phyloP scores from a whole-genome alignment of 2,113 vertebrate species.

The Hylia prasina region DNA sequence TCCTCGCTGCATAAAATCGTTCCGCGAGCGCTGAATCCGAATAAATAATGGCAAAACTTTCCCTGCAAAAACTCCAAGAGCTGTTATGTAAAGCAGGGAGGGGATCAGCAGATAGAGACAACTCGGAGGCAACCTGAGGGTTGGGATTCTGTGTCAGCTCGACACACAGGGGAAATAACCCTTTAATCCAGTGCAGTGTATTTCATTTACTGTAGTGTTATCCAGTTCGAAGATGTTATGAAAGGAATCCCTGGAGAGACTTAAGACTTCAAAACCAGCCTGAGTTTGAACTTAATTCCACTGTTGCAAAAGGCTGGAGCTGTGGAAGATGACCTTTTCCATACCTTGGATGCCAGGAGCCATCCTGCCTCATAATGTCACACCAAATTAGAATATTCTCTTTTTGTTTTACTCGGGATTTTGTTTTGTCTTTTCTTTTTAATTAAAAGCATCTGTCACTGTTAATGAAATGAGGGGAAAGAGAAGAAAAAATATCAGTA shows the following conservation, averaged over 20 bases:
- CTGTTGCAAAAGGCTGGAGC: constrained; percentile 61
- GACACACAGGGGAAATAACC: constrained; percentile 90
- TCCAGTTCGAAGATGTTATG: constrained; percentile 84
- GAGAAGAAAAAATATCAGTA: not conserved
- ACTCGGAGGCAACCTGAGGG: constrained; percentile 62
- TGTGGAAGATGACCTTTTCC: constrained; percentile 66
- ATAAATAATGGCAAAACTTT: constrained; percentile 15
- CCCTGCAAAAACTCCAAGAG: not conserved
- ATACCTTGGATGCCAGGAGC: constrained; percentile 55
- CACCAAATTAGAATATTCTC: constrained; percentile 64
- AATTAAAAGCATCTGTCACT: constrained; percentile 67
- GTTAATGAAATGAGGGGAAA: not conserved
- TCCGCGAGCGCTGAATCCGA: not conserved
- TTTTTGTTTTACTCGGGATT: constrained; percentile 33
- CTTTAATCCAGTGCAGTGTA: constrained; percentile 89
- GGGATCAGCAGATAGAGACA: constrained; percentile 60
- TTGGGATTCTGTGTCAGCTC: constrained; percentile 69
- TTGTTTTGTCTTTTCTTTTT: constrained; percentile 47
- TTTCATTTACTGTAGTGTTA: constrained; percentile 89
- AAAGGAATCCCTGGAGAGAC: constrained; percentile 83
- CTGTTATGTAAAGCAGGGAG: constrained; percentile 17
- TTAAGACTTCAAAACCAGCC: constrained; percentile 75
- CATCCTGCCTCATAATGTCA: constrained; percentile 65
- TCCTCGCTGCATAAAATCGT: not conserved
- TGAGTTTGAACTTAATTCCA: constrained; percentile 75